phyloP scores from a whole-genome alignment of 2,888 invertebrate genomes.

The Megaustenia siamemsis region DNA sequence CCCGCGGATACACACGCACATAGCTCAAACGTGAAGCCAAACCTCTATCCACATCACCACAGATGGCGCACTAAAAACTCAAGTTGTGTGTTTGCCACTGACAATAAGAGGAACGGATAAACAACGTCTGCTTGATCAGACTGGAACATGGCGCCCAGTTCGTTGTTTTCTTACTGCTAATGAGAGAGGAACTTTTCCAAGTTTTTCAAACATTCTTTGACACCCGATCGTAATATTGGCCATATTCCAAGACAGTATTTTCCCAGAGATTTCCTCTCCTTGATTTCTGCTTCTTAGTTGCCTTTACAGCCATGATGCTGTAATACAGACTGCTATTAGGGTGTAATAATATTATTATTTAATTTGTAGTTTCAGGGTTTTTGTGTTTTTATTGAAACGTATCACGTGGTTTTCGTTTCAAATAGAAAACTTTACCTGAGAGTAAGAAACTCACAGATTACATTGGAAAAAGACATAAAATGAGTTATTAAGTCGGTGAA shows the following conservation, averaged over 20 bases:
- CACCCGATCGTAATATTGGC: conserved; percentile 52
- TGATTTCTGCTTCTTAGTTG: not conserved
- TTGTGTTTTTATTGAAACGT: not conserved
- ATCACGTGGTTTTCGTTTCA: not conserved
- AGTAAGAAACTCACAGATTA: not conserved
- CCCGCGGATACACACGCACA: not conserved
- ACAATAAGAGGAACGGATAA: conserved; percentile 34
- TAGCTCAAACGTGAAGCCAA: not conserved
- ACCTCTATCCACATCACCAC: not conserved
- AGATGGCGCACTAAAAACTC: conserved; percentile 31
- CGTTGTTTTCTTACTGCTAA: conserved; percentile 47
- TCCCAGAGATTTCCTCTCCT: conserved; percentile 15
- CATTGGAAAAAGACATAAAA: not conserved
- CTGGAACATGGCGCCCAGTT: conserved; percentile 35
- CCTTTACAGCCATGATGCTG: conserved; percentile 10
- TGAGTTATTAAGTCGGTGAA: not conserved
- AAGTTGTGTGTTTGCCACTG: conserved; percentile 4
- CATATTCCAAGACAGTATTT: conserved; percentile 40
- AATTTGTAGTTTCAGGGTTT: conserved; percentile 33
- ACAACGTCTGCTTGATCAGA: conserved; percentile 31
- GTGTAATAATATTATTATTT: conserved; percentile 37
- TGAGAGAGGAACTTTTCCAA: conserved; percentile 42
- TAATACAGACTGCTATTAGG: not conserved
- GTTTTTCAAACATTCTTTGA: conserved; percentile 45
- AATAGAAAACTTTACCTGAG: not conserved